phyloP scores from a whole-genome alignment of 2,113 vertebrate species.

The Malurus alboscapulatus region DNA sequence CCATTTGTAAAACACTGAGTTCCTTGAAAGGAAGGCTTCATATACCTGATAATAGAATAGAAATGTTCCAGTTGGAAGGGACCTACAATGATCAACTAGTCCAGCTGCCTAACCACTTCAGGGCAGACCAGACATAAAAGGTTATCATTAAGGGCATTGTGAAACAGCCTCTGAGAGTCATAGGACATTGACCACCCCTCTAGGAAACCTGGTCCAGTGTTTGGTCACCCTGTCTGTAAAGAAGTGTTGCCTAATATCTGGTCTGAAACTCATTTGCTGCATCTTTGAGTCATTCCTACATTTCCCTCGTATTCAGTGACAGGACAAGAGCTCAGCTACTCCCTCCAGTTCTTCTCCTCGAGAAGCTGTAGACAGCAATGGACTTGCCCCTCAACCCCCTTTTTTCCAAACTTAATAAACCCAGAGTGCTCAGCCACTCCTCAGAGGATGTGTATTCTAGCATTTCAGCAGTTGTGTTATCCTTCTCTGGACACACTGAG shows the following conservation, averaged over 20 bases:
- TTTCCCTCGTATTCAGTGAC: too few relatives aligned
- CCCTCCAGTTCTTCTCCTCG: background rate
- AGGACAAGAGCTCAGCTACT: background rate
- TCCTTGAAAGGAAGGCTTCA: background rate
- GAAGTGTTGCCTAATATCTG: background rate
- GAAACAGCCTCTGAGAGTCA: background rate
- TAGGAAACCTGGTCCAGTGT: background rate
- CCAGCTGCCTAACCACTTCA: background rate
- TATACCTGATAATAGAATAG: background rate
- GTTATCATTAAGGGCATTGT: background rate
- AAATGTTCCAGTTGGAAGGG: background rate
- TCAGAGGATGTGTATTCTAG: background rate
- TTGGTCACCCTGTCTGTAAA: background rate
- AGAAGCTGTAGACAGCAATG: background rate
- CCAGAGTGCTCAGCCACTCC: background rate
- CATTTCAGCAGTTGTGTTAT: background rate
- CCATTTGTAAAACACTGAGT: background rate
- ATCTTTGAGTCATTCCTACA: background rate
- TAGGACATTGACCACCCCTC: rapidly evolving
- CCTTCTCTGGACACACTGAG: background rate
- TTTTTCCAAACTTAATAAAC: background rate
- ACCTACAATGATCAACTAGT: background rate
- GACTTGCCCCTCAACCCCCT: background rate
- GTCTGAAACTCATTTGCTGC: background rate
- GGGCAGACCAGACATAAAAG: background rate